Base-by-base conservation (phyloP, 2,888 invertebrate genomes). In the Anthrax anthrax region DNA sequence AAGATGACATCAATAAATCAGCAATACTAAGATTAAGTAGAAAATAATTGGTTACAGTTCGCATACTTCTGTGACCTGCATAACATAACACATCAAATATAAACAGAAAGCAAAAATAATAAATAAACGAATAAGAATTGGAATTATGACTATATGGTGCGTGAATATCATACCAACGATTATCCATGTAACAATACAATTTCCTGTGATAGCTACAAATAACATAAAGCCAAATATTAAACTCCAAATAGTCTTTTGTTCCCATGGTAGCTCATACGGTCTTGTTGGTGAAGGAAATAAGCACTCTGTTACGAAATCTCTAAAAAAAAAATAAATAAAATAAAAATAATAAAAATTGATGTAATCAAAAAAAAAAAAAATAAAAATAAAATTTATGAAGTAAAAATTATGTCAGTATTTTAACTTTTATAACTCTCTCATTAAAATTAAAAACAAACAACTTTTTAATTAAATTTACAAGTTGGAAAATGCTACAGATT, bases 151-250 rank as follows among this genome's bases (percentile, higher is more conserved):
- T n/a, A n/a, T n/a, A n/a, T n/a, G n/a, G n/a, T n/a, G n/a, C n/a
- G n/a, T n/a, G n/a, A n/a, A n/a, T n/a, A n/a, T n/a, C n/a, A 73
- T 66, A 84, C 86, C 85, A 56, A 80, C 76, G 12, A 94, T 89
- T 57, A 94, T 92, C 94, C 92, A 94, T 56, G 92, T 86, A 43
- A 94, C 92, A 51, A 91, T 86, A 38, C 82, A 75, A 60, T 94
- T 94, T 18, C 94, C 94, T 1, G 84, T 81, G 39, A 85, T 81
- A 1, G 89, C 86, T 4, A 84, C 77, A 10, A 81, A 69, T 38
- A 90, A 72, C 81, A 90, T 89, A 19, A 78, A 69, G 0, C 80
- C 75, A 57, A 87, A 90, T 16, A 85, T 69, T 13, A 80, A 70
- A 39, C 81, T 79, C 84, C 88, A 90, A 40, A 79, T 73, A 45